Evolutionary conservation across 1,140 invertebrate genomes (phyloP).

Genomic region (Danaus plexippus): DNA sequence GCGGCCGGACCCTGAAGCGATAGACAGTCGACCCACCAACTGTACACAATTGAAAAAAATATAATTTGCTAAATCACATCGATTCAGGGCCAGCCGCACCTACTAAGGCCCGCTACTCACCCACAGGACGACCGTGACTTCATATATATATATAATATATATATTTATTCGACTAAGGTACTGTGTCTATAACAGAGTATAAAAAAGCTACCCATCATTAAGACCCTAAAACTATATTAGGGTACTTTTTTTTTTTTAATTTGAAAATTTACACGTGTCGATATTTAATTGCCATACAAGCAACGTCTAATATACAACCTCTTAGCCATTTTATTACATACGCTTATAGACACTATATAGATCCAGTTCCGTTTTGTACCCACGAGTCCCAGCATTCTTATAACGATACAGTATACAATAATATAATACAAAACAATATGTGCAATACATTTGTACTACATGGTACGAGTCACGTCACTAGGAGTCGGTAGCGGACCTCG

Average conservation of each 20-base stretch:
- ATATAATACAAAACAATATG: constrained; percentile 20
- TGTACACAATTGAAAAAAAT: constrained; percentile 61
- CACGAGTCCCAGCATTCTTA: constrained; percentile 17
- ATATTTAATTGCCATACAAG: constrained; percentile 17
- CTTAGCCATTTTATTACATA: constrained; percentile 12
- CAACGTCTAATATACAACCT: constrained; percentile 17
- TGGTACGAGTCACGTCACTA: constrained; percentile 18
- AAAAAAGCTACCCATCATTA: constrained; percentile 14
- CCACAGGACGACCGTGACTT: neutral
- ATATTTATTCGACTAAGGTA: constrained; percentile 4
- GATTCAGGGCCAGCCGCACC: constrained; percentile 38
- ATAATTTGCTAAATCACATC: constrained; percentile 48
- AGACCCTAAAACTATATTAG: neutral
- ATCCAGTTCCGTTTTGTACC: constrained; percentile 16
- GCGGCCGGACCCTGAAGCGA: constrained; percentile 34
- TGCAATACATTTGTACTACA: constrained; percentile 20
- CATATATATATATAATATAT: no score
- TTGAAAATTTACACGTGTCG: constrained; percentile 1
- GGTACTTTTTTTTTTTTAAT: no score
- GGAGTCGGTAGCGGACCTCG: constrained; percentile 32
- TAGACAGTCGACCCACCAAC: constrained; percentile 43
- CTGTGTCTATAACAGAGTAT: constrained; percentile 18
- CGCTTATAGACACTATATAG: constrained; percentile 16
- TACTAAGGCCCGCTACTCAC: constrained; percentile 31
- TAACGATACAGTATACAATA: constrained; percentile 18